phyloP scores from a whole-genome alignment of 2,797 vertebrate species.

The Syngnathus rostellatus region DNA sequence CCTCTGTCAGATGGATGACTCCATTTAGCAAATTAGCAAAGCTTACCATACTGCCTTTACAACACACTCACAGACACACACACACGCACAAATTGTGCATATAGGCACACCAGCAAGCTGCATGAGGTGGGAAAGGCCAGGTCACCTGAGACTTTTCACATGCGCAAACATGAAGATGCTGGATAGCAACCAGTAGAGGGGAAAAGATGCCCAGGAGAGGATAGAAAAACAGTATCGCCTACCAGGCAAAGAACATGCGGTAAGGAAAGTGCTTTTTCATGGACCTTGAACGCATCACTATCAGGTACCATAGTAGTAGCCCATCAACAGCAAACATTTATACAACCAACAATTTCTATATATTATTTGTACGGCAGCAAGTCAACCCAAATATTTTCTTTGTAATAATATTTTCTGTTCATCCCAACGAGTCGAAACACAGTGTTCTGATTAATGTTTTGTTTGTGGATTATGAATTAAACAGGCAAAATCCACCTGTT shows the following conservation, averaged over 20 bases:
- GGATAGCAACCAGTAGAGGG: not conserved
- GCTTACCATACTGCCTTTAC: conserved; percentile 25
- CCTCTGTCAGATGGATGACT: conserved; percentile 42
- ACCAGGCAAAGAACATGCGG: not conserved
- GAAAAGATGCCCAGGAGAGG: not conserved
- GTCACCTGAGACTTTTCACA: conserved; percentile 1
- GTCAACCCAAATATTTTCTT: no score
- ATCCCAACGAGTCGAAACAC: no score
- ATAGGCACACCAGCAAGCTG: conserved; percentile 13
- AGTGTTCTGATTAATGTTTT: no score
- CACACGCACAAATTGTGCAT: conserved; percentile 12
- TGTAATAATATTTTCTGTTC: no score
- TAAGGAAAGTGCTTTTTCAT: no score
- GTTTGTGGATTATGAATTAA: no score
- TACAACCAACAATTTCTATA: not conserved
- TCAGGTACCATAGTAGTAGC: not conserved
- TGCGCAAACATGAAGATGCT: conserved; percentile 3
- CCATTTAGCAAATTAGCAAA: conserved; percentile 54
- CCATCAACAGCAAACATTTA: not conserved
- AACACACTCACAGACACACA: conserved; percentile 20
- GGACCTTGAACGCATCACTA: not conserved
- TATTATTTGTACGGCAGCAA: no score
- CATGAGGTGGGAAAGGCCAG: conserved; percentile 8
- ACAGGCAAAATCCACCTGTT: no score
- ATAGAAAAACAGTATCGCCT: not conserved